Base-by-base conservation (phyloP, 2,797 vertebrate genomes). In the Pangasius mekongensis region DNA sequence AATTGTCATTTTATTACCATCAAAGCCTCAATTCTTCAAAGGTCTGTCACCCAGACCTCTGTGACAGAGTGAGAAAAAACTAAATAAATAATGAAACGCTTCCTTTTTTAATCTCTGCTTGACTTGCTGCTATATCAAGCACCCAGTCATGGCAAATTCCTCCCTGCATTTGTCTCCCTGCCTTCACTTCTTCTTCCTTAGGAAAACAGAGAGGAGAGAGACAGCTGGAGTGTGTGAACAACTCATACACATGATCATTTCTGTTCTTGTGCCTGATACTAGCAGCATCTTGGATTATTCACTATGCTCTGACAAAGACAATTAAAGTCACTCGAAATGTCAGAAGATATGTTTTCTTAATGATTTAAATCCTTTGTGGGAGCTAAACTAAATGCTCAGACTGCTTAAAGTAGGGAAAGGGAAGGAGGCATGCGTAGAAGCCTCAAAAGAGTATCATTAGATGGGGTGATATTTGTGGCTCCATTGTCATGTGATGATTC, bases 11-110 rank as follows among this genome's bases (percentile, higher is more conserved):
- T 84, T 82, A 83, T 89, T 92, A 87, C 89, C 90, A 92, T 93
- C 94, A 94, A 93, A 94, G 92, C 89, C 27, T 49, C 60, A 30
- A 7, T 83, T 89, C 92, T 93, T 94, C 94, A 94, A 93, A 94
- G 93, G 88, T 93, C 91, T 88, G 89, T 89, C 90, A 91, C 84
- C 87, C 73, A 86, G 90, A 90, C 87, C 88, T 89, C 87, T 64
- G 88, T 54, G 58, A 86, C 66, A 89, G 78, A 81, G 71, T 39
- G 76, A 77, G 56, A 74, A 33, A 82, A 56, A 84, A 22, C 49
- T n/a, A 88, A 87, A 90, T 86, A 91, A 90, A 90, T 89, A 90
- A 91, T 91, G 74, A 90, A 89, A 83, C 43, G 67, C 52, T 90
- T 90, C 88, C 62, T 77, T 89, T 87, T 91, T 86, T 85, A 89